Base-by-base conservation (phyloP, 1,140 invertebrate species). In the Harpegnathos saltator region DNA sequence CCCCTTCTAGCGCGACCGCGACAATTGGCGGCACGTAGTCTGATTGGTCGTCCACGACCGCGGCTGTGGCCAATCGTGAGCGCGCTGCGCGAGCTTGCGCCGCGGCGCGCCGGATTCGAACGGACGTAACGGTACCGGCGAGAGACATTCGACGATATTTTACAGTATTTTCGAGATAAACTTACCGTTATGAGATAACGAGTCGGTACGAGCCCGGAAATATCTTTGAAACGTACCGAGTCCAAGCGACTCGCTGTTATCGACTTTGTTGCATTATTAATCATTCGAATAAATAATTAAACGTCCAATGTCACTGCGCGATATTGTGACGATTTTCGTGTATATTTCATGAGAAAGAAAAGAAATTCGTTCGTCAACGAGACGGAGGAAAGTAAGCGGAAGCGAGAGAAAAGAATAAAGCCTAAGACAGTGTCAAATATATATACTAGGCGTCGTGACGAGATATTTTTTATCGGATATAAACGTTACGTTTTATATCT, bases 41-140 rank as follows among this genome's bases (percentile, higher is more conserved):
- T 69, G 63, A 90, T 86, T 89, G 87, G 89, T 29, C 83, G 59
- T 22, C 4, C 26, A 11, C 0, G 12, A 52, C 73, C 22, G 29
- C 7, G 19, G 0, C 15, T 22, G 0, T 54, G 48, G 5, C 86
- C 82, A 89, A 85, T 83, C 59, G 22, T 29, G 17, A 9, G 9
- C n/a, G 33, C 50, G 52, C 72, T 14, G 58, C 61, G 71, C 73
- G 68, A 54, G 15, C 61, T 17, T 19, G 5, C 3, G 19, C 15
- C 63, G 33, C 33, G 1, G 75, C 48, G 75, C 63, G 75, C 63
- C 17, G 22, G 12, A 80, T 80, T 80, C 52, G 17, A 80, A 80
- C 12, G 29, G 24, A 24, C 1, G 1, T 69, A 78, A 69, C 75
- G 33, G 75, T 29, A 71, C 2, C 29, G 5, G 29, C 5, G 29